Evolutionary conservation across 2,113 vertebrate genomes (phyloP).

Genomic region (Gopherus flavomarginatus): DNA sequence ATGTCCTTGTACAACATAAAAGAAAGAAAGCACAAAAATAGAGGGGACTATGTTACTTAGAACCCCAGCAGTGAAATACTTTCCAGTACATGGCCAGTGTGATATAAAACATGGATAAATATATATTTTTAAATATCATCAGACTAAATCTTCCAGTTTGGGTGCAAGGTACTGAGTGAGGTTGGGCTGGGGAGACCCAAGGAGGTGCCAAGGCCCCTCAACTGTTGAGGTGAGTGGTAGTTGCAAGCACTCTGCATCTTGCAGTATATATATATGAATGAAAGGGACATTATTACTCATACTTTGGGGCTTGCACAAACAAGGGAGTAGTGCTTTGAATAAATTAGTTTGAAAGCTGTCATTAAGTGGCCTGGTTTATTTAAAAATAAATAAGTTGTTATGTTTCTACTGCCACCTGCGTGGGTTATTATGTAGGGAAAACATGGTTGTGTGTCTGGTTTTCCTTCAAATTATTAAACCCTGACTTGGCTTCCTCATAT

Average conservation of each 20-base stretch:
- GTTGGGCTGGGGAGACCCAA: background rate
- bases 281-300: conserved; percentile 21
- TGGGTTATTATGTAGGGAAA: conserved; percentile 15
- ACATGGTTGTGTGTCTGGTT: conserved; percentile 44
- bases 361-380: conserved; percentile 55
- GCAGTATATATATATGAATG: background rate
- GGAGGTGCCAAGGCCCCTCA: background rate
- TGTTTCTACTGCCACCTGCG: conserved; percentile 5
- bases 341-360: conserved; percentile 35
- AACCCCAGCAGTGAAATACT: background rate
- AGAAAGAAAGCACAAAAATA: background rate
- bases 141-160: conserved; percentile 1
- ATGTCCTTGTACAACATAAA: background rate
- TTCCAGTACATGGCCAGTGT: background rate
- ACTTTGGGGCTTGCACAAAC: conserved; percentile 33
- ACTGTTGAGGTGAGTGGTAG: background rate
- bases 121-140: conserved; percentile 1
- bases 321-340: conserved; percentile 23
- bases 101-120: background rate
- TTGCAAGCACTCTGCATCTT: background rate
- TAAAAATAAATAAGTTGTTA: background rate
- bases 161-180: background rate
- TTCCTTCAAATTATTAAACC: conserved; percentile 30
- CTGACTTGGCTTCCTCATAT: conserved; percentile 51
- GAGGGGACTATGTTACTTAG: background rate